Evolutionary conservation across 2,888 invertebrate genomes (phyloP).

Genomic region (Xanthorhoe spadicearia): DNA sequence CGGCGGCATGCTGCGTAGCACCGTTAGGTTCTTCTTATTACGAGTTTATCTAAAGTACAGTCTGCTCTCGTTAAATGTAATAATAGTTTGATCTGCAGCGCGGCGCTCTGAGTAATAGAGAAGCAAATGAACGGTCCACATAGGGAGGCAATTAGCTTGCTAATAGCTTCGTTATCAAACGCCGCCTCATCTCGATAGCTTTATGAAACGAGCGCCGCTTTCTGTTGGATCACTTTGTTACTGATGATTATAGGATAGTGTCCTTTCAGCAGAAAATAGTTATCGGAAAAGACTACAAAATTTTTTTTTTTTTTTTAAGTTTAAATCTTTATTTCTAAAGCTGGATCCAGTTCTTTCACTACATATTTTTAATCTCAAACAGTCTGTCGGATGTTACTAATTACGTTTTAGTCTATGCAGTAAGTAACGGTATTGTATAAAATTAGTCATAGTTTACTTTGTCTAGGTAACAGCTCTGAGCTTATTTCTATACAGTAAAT

Average conservation of each 20-base stretch:
- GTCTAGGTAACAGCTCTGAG: slow-evolving; percentile 27
- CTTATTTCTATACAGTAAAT: slow-evolving; percentile 17
- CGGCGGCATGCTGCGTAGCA: slow-evolving; percentile 44
- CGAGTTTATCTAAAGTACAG: slow-evolving; percentile 41
- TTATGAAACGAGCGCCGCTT: slow-evolving; percentile 63
- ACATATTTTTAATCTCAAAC: too few relatives aligned
- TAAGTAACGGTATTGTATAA: slow-evolving; percentile 37
- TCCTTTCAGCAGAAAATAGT: slow-evolving; percentile 48
- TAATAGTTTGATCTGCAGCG: slow-evolving; percentile 37
- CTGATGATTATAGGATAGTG: slow-evolving; percentile 40
- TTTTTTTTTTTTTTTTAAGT: too few relatives aligned
- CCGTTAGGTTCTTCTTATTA: slow-evolving; percentile 53
- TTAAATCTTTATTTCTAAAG: too few relatives aligned
- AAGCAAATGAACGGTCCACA: slow-evolving; percentile 56
- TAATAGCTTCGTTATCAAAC: slow-evolving; percentile 76
- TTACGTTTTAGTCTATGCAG: too few relatives aligned
- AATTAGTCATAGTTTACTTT: slow-evolving; percentile 35
- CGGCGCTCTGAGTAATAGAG: slow-evolving; percentile 43
- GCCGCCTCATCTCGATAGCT: slow-evolving; percentile 65
- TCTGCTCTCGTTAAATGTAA: slow-evolving; percentile 26
- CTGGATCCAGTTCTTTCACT: too few relatives aligned
- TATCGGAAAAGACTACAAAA: slow-evolving; percentile 21
- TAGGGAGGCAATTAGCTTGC: slow-evolving; percentile 67
- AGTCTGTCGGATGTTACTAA: too few relatives aligned
- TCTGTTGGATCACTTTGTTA: slow-evolving; percentile 47